Percentiles rank a stretch among this genome's conserved stretches.
phyloP scores from a whole-genome alignment of 2,888 invertebrate genomes.

The Drosophila sordidula region DNA sequence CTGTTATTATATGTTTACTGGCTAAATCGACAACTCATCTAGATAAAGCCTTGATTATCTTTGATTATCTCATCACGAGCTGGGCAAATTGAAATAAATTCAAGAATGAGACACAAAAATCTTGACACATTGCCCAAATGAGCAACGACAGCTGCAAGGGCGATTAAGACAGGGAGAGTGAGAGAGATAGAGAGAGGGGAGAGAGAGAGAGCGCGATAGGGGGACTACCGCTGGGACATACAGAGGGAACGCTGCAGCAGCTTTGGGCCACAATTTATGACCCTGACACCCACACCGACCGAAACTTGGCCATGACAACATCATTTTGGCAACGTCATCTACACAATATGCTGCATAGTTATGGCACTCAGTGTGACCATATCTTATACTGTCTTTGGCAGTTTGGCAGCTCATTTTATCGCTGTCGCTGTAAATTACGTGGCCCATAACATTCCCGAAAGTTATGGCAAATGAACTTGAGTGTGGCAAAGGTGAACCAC shows the following conservation, averaged over 20 bases:
- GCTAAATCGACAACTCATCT: conserved; percentile 11
- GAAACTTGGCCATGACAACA: conserved; percentile 56
- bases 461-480: conserved; percentile 32
- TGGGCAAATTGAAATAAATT: conserved; percentile 53
- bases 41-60: conserved; percentile 43
- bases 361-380: conserved; percentile 62
- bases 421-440: conserved; percentile 71
- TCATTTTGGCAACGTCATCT: conserved; percentile 56
- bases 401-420: conserved; percentile 76
- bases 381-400: conserved; percentile 51
- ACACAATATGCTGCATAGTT: conserved; percentile 68
- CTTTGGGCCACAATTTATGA: conserved; percentile 50
- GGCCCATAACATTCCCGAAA: conserved; percentile 42
- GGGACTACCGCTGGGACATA: background rate
- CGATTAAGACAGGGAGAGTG: background rate
- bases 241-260: conserved; percentile 3
- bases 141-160: conserved; percentile 9
- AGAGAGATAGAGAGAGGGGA: too few relatives aligned
- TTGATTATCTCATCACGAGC: conserved; percentile 49
- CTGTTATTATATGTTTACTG: background rate
- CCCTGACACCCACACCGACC: conserved; percentile 34
- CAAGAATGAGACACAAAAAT: conserved; percentile 25
- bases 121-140: conserved; percentile 43
- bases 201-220: background rate
- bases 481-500: conserved; percentile 20